Evolutionary conservation across 2,113 vertebrate genomes (phyloP), one percentile per base, ranked within the genome.

Genomic region (Cranoglanis bouderius): DNA sequence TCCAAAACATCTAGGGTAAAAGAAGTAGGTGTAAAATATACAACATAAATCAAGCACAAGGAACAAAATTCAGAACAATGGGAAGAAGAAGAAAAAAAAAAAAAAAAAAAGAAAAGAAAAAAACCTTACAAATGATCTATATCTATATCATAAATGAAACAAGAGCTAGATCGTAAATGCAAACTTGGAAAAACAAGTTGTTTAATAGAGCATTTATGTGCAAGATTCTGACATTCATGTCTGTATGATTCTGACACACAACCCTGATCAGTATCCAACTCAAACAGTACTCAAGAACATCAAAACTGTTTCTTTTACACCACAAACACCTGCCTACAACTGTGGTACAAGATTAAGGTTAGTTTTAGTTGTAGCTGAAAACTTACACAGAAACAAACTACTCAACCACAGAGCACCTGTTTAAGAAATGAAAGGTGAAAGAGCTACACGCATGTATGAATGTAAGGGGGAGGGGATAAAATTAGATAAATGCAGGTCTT

Each of bases 11-110:
- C 92, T 88, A 92, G 88, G 92, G 92, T 94, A 94, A 94, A 95
- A 95, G 63, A 94, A 95, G 94, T 88, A 67, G 53, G 29, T 93
- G 94, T 94, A 94, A 95, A 95, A 95, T 92, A 90, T 94, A 94
- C 92, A 95, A 94, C 92, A 93, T 63, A 78, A 85, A 92, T 78
- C 89, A 91, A 92, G 91, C 92, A 92, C 83, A 92, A 82, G 74
- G 87, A 92, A 91, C 88, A 78, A 26, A 93, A 93, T 85, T 82
- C 32, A 70, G 19, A 94, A 92, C 82, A 90, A 90, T 59, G 85
- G 21, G 88, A 70, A 14, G 4, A 4, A 14, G 26, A 24, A 75
- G 6, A 75, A 35, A 9, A 63, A 63, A 26, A 29, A 19, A 38
- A 29, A 65, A 72, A 72, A 18, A 72, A 38, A 19, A 2, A 46